These are phyloP conservation scores for Oncorhynchus kisutch DNA, from an alignment of 2,113 vertebrate genomes.

Conservation along the genomic window DNA sequence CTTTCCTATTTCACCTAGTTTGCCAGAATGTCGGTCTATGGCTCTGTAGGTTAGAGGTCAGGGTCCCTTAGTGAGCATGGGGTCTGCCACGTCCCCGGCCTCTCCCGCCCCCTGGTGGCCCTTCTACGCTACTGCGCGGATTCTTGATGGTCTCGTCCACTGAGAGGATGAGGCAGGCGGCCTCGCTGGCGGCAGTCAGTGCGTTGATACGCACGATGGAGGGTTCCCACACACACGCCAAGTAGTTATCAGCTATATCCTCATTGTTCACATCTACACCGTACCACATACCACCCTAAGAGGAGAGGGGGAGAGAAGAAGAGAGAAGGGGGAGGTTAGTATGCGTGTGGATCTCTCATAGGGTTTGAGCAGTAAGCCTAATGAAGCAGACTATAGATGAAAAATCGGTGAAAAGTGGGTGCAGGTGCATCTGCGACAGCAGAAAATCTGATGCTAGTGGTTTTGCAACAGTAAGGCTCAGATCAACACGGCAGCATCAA, in stretches of 20 bases:
- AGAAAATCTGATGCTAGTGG: too few relatives aligned
- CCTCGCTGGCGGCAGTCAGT: slow-evolving; percentile 90
- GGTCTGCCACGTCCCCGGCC: slow-evolving; percentile 80
- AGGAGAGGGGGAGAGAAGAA: background rate
- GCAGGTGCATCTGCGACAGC: too few relatives aligned
- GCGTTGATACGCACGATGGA: slow-evolving; percentile 91
- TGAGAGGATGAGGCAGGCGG: slow-evolving; percentile 91
- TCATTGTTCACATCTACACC: slow-evolving; percentile 94
- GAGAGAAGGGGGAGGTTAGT: background rate
- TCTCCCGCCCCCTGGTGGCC: slow-evolving; percentile 65
- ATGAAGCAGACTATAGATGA: too few relatives aligned
- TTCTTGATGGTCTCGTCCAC: slow-evolving; percentile 97
- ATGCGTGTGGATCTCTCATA: too few relatives aligned
- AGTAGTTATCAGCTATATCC: slow-evolving; percentile 92
- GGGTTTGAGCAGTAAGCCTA: too few relatives aligned
- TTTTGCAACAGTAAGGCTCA: too few relatives aligned
- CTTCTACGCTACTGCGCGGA: slow-evolving; percentile 80
- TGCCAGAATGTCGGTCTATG: too few relatives aligned
- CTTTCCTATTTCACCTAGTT: too few relatives aligned
- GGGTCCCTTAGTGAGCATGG: slow-evolving; percentile 73
- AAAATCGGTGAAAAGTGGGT: too few relatives aligned
- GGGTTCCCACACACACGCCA: slow-evolving; percentile 91
- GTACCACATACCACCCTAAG: slow-evolving; percentile 89
- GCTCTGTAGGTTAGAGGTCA: background rate
- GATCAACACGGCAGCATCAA: too few relatives aligned